A percentile compares a stretch with the other conserved stretches of the same genome.
These are phyloP conservation scores for Phacellophora camtschatica DNA, from an alignment of 30 jellyfish, hydroid and myxozoan species.

Conservation along the genomic window DNA sequence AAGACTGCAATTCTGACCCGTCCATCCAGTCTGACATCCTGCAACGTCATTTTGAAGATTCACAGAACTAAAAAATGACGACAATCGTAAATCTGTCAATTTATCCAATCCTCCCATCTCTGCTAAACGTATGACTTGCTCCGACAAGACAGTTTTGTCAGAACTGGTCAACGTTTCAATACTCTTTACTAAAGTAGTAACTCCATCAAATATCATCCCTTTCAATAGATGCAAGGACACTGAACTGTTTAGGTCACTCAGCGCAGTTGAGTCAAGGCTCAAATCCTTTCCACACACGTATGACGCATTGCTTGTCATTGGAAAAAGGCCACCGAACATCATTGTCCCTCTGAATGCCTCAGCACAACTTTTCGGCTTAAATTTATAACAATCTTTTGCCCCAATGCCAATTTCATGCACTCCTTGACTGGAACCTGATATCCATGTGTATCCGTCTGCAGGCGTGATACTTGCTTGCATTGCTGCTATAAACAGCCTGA, in stretches of 20 bases:
- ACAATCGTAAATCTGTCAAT: background rate
- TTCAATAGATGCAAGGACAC: background rate
- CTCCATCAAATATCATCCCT: slow-evolving; percentile 52
- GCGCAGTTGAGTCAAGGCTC: background rate
- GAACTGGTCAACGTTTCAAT: background rate
- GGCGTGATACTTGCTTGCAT: slow-evolving; percentile 30
- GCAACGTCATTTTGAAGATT: background rate
- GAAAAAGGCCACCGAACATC: slow-evolving; percentile 1
- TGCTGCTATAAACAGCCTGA: slow-evolving; percentile 35
- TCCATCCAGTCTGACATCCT: slow-evolving; percentile 66
- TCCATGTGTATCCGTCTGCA: slow-evolving; percentile 46
- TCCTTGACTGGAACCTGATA: slow-evolving; percentile 55
- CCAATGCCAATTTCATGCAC: slow-evolving; percentile 51
- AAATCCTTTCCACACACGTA: background rate
- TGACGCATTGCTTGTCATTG: background rate
- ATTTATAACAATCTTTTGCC: slow-evolving; percentile 28
- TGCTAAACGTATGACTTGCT: background rate
- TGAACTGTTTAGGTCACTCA: background rate
- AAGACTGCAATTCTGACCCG: slow-evolving; percentile 66
- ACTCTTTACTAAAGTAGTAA: background rate
- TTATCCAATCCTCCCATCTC: background rate
- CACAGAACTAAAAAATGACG: background rate
- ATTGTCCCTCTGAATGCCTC: slow-evolving; percentile 37
- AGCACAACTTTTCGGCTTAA: slow-evolving; percentile 39
- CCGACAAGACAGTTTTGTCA: slow-evolving; percentile 5